A percentile compares a stretch with the other conserved stretches of the same genome.
These are phyloP conservation scores for Rotaria sp. DNA, from an alignment of 2,888 invertebrate species.

Conservation along the genomic window DNA sequence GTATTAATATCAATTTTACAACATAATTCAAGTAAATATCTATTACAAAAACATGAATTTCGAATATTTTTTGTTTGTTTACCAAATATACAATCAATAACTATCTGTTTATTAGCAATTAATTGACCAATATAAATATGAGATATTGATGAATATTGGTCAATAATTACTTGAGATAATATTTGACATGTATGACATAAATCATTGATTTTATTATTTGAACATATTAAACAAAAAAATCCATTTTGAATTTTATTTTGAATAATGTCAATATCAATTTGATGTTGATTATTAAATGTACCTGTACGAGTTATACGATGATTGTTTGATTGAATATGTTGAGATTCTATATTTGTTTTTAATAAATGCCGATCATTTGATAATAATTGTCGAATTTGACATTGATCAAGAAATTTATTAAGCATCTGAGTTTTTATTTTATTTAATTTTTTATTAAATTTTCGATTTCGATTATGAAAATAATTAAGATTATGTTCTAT, in stretches of 20 bases:
- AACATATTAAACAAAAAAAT: not conserved
- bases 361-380: not conserved
- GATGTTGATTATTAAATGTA: not conserved
- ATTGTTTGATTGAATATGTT: not conserved
- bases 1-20: not conserved
- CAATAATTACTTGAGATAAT: not conserved
- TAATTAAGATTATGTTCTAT: not conserved
- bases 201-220: not conserved
- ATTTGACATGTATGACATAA: not conserved
- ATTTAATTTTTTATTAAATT: not conserved
- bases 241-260: not conserved
- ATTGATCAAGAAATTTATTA: not conserved
- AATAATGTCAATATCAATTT: not conserved
- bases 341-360: not conserved
- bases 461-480: not conserved
- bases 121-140: not conserved
- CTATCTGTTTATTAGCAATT: too few species aligned
- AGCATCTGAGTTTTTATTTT: not conserved
- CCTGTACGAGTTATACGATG: not conserved
- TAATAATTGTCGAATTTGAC: not conserved
- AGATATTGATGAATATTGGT: not conserved
- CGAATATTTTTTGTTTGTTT: not conserved
- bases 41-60: constrained; percentile 26
- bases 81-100: not conserved
- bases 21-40: not conserved